Conservation (phyloP, 2,113 vertebrate species). For the Ciconia boyciana region DNA sequence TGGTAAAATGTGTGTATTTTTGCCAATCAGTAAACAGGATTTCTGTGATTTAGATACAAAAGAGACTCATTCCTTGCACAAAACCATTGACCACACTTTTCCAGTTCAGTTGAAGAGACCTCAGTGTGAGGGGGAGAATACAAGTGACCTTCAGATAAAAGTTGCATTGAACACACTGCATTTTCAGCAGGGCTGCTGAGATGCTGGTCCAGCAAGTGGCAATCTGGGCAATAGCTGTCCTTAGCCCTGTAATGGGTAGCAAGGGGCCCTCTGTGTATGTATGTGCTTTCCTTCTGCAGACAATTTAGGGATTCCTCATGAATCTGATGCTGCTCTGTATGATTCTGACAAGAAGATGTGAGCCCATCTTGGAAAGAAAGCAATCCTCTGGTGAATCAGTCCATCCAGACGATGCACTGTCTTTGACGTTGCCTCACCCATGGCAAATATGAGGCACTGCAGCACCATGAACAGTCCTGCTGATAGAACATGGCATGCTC, state of each 20-base stretch:
- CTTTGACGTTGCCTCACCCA: neutral
- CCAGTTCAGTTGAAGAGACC: neutral
- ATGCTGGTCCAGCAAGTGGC: neutral
- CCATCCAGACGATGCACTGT: neutral
- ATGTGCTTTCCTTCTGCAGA: neutral
- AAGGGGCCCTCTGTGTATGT: rapidly evolving
- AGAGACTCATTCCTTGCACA: neutral
- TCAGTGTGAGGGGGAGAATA: neutral
- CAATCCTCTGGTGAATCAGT: neutral
- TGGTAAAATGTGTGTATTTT: neutral
- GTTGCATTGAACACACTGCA: neutral
- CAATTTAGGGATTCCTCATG: neutral
- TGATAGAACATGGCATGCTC: neutral
- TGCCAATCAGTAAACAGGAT: neutral
- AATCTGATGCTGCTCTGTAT: neutral
- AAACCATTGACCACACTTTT: neutral
- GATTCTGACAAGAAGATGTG: neutral
- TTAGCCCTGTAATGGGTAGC: neutral
- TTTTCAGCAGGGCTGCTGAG: neutral
- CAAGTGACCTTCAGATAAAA: neutral
- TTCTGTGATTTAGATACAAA: neutral
- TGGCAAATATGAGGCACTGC: neutral
- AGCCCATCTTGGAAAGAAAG: neutral
- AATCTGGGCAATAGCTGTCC: neutral
- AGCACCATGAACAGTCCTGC: neutral